These are phyloP conservation scores for Cyclophora albipunctata DNA, from an alignment of 2,888 invertebrate genomes.

Conservation along the genomic window DNA sequence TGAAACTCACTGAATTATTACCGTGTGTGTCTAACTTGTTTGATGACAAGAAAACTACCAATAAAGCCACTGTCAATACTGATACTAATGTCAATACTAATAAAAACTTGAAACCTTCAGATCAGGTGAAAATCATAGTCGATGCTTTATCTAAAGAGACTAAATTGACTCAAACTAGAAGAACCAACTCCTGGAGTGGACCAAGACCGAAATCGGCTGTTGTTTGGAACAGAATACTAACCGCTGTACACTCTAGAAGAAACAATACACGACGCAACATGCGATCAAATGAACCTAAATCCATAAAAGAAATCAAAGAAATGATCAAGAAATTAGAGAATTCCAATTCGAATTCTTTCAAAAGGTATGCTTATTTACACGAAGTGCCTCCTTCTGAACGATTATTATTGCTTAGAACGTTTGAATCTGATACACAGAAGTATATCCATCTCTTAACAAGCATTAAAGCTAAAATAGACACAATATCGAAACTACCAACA, in stretches of 20 bases:
- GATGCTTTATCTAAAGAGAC: conserved; percentile 40
- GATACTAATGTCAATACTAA: background rate
- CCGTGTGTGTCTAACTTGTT: conserved; percentile 58
- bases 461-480: conserved; percentile 27
- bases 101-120: conserved; percentile 14
- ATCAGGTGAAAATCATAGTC: conserved; percentile 41
- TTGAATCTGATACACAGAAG: conserved; percentile 36
- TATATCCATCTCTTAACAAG: conserved; percentile 33
- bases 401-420: conserved; percentile 42
- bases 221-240: conserved; percentile 53
- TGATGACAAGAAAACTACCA: conserved; percentile 1
- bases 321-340: conserved; percentile 35
- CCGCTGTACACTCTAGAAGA: conserved; percentile 8
- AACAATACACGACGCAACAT: conserved; percentile 31
- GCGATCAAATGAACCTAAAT: conserved; percentile 22
- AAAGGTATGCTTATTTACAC: conserved; percentile 31
- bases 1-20: conserved; percentile 16
- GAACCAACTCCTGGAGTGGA: conserved; percentile 21
- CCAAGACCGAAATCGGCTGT: conserved; percentile 45
- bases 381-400: conserved; percentile 38
- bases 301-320: conserved; percentile 35
- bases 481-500: conserved; percentile 19
- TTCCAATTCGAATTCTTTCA: conserved; percentile 36
- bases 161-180: conserved; percentile 26
- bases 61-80: background rate